Base-by-base conservation (phyloP, 2,888 invertebrate genomes). In the Acleris literana region DNA sequence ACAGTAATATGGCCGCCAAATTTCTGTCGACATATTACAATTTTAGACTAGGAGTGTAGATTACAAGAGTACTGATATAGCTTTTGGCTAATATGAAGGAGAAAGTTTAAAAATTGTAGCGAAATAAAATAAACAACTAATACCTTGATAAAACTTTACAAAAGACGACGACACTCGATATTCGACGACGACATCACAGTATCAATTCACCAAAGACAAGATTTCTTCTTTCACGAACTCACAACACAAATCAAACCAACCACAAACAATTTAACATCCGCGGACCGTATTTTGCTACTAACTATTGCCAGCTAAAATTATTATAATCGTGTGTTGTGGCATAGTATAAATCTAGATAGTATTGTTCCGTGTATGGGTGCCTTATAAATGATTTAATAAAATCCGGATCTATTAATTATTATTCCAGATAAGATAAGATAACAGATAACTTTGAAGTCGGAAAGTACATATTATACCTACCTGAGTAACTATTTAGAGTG, bases 81-180 rank as follows among this genome's bases (percentile, higher is more conserved):
- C 9, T 53, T 29, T 39, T 53, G 17, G 4, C 7, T 52, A 33
- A 18, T 1, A 6, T 16, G 20, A 53, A 48, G 43, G 25, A 44
- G 53, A 48, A 58, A 65, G 22, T 58, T 59, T 54, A 18, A 33
- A 48, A 11, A 7, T 17, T 20, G 61, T 59, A 7, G 44, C 49
- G 60, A 58, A 60, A 69, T 68, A 62, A 69, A 75, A 73, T 69
- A 70, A 75, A 70, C 71, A 69, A 71, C 71, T 64, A 82, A 81
- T 88, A 92, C 92, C 92, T 91, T 86, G 87, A 86, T 88, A 89
- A 87, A 90, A 86, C 88, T 90, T 90, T 91, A 90, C 77, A 90
- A 91, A 91, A 92, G 88, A 88, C 87, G 89, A 85, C 85, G 90
- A 89, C 87, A 88, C 88, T 88, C 86, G 88, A 89, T 85, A 87